Evolutionary conservation across 2,888 invertebrate species (phyloP).

Genomic region (Tromatobia lineatoria): DNA sequence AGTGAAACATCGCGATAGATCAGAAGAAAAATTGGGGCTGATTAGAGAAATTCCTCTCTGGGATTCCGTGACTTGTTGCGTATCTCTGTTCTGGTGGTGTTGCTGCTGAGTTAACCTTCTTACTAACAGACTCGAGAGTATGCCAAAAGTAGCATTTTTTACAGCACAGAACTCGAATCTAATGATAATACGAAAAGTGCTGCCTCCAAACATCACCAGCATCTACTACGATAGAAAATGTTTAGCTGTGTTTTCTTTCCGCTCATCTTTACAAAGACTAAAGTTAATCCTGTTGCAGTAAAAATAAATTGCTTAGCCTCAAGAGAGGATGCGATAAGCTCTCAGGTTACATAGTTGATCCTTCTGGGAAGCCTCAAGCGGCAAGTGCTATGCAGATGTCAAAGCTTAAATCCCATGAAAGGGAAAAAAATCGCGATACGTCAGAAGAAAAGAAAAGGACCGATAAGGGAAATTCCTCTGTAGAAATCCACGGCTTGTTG

Average conservation of each 20-base stretch:
- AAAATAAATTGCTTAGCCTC: too few relatives aligned
- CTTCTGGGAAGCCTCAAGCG: slow-evolving; percentile 1
- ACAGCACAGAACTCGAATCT: too few relatives aligned
- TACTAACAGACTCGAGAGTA: too few relatives aligned
- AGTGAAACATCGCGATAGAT: background rate
- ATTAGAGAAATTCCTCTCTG: slow-evolving; percentile 48
- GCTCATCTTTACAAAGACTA: too few relatives aligned
- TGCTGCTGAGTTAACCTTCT: too few relatives aligned
- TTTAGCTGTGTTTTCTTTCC: too few relatives aligned
- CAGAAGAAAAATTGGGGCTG: slow-evolving; percentile 12
- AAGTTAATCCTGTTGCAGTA: too few relatives aligned
- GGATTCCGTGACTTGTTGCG: slow-evolving; percentile 38
- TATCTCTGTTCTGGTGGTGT: slow-evolving; percentile 29
- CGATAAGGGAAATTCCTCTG: slow-evolving; percentile 49
- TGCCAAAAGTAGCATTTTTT: too few relatives aligned
- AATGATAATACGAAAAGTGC: too few relatives aligned
- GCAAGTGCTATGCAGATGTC: slow-evolving; percentile 4
- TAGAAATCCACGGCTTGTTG: slow-evolving; percentile 37
- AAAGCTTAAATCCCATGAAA: background rate
- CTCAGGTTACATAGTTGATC: background rate
- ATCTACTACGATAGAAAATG: too few relatives aligned
- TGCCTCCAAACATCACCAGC: too few relatives aligned
- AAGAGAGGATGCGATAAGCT: too few relatives aligned
- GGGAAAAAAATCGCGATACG: background rate
- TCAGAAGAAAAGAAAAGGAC: slow-evolving; percentile 5